Percentiles rank a stretch among this genome's conserved stretches.
Conservation (phyloP, 2,888 invertebrate species). For the Antitype chi region DNA sequence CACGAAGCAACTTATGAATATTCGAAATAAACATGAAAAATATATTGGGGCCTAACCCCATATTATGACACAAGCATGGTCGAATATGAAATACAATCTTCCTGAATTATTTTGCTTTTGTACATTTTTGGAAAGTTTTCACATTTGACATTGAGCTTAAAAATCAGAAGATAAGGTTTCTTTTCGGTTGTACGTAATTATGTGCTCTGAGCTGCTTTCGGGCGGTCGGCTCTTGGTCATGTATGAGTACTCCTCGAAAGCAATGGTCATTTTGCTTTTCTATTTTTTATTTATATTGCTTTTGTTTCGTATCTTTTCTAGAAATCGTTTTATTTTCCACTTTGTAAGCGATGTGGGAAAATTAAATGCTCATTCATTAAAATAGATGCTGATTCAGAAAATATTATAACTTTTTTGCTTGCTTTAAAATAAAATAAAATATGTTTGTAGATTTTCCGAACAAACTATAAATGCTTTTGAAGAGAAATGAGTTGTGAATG, state of each 20-base stretch:
- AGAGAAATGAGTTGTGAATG: not conserved
- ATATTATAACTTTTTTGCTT: not conserved
- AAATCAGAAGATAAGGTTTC: not conserved
- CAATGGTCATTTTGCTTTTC: constrained; percentile 50
- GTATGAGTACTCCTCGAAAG: constrained; percentile 44
- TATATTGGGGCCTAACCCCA: constrained; percentile 54
- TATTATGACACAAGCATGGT: constrained; percentile 54
- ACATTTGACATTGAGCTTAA: constrained; percentile 26
- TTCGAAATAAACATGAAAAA: constrained; percentile 63
- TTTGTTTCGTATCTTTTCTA: constrained; percentile 32
- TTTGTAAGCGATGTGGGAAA: constrained; percentile 3
- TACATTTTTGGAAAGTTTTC: constrained; percentile 29
- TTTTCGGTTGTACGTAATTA: constrained; percentile 13
- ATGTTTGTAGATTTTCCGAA: constrained; percentile 3
- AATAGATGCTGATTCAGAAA: not conserved
- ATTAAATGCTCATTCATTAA: not conserved
- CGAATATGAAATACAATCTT: constrained; percentile 65
- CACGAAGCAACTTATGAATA: constrained; percentile 70
- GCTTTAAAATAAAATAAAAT: constrained; percentile 2
- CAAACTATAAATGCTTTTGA: not conserved
- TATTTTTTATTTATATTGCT: constrained; percentile 33
- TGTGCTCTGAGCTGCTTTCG: constrained; percentile 33
- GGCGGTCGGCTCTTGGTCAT: constrained; percentile 50
- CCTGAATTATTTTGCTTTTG: constrained; percentile 63
- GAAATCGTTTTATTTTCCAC: not conserved